A percentile compares a stretch with the other conserved stretches of the same genome.
phyloP scores from a whole-genome alignment of 92 coral and sea anemone genomes.

The Porites cylindrica region DNA sequence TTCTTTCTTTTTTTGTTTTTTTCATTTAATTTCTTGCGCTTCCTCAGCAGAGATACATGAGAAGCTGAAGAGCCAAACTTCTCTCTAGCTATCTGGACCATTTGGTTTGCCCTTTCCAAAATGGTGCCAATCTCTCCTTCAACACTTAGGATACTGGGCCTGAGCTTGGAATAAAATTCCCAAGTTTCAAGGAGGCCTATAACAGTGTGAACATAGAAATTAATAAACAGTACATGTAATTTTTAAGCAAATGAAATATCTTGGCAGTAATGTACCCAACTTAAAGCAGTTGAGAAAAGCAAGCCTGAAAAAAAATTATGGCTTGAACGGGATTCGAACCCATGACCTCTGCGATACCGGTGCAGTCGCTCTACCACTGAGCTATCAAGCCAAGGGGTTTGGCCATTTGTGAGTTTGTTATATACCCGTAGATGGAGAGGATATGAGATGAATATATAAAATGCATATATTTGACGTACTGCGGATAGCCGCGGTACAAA shows the following conservation, averaged over 20 bases:
- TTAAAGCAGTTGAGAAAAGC: slow-evolving; percentile 9
- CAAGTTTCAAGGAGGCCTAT: slow-evolving; percentile 30
- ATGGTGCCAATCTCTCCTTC: slow-evolving; percentile 38
- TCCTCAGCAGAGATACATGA: slow-evolving; percentile 38
- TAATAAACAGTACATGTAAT: neutral
- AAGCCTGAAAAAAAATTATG: no score
- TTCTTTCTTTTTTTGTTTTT: slow-evolving; percentile 6
- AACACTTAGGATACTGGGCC: slow-evolving; percentile 40
- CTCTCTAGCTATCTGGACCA: slow-evolving; percentile 18
- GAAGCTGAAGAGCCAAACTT: slow-evolving; percentile 40
- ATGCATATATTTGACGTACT: no score
- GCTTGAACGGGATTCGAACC: no score
- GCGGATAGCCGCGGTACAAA: no score
- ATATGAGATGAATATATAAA: no score
- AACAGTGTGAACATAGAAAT: neutral
- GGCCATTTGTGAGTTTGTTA: no score
- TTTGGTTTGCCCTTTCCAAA: slow-evolving; percentile 31
- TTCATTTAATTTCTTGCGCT: slow-evolving; percentile 20
- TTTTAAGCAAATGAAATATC: no score
- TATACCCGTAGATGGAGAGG: no score
- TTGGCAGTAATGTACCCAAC: neutral
- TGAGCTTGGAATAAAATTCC: slow-evolving; percentile 35
- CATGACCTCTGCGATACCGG: no score
- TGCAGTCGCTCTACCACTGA: no score
- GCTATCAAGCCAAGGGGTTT: no score